Evolutionary conservation across 1,140 invertebrate genomes (phyloP).

Genomic region (Trichomalopsis sarcophagae): DNA sequence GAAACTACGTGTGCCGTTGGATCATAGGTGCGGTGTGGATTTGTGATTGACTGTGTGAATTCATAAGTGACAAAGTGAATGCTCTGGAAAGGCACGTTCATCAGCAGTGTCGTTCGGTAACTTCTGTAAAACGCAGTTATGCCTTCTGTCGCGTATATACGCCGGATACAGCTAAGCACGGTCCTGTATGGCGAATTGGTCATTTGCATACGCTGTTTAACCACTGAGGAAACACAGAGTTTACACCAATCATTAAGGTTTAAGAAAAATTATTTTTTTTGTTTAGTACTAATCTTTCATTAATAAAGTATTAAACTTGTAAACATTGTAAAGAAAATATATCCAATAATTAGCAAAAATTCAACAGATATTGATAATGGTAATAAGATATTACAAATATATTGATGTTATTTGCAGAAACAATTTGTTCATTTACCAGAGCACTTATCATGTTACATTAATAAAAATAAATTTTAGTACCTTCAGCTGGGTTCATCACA

Average conservation of each 20-base stretch:
- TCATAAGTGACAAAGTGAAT: constrained; percentile 98
- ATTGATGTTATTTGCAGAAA: no score
- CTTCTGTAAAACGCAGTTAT: constrained; percentile 95
- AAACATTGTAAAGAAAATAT: background rate
- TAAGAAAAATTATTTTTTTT: background rate
- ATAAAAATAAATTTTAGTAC: constrained; percentile 72
- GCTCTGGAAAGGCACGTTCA: constrained; percentile 98
- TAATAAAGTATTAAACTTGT: no score
- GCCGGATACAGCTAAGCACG: constrained; percentile 86
- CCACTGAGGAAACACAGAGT: constrained; percentile 80
- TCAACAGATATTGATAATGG: background rate
- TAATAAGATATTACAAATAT: background rate
- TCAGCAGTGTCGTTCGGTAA: constrained; percentile 95
- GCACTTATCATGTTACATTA: background rate
- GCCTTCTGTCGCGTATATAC: constrained; percentile 91
- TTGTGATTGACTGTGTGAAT: constrained; percentile 88
- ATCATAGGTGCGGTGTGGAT: constrained; percentile 90
- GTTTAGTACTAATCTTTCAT: no score
- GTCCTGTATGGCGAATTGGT: constrained; percentile 94
- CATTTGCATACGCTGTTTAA: constrained; percentile 99
- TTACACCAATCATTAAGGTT: background rate
- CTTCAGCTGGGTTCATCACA: constrained; percentile 99
- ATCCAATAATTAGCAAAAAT: background rate
- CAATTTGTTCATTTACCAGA: background rate
- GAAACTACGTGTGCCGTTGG: constrained; percentile 91